Base-by-base conservation (phyloP, 2,797 vertebrate genomes). In the Numenius phaeopus region DNA sequence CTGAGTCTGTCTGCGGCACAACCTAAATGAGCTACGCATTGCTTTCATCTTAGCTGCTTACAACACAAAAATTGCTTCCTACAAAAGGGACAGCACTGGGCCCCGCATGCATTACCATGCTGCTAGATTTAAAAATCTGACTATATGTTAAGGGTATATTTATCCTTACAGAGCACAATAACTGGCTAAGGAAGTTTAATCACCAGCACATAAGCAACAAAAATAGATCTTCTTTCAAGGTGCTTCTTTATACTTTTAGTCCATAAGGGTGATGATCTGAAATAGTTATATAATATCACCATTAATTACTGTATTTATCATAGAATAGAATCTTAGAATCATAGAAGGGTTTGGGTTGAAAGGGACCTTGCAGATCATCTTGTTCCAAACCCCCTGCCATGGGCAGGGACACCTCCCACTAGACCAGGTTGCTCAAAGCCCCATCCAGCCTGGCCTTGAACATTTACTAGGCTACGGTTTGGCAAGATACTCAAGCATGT, bases 21-120 rank as follows among this genome's bases (percentile, higher is more conserved):
- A 83, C 65, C 59, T 84, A 52, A 47, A 89, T 62, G 52, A 94
- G 42, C 87, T 88, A 75, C 3, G 15, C 0, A 2, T 54, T 93
- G 37, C 92, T 94, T 95, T 95, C 89, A 95, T 91, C 90, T 94
- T 21, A 66, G 52, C 77, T 89, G 73, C 46, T 89, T 93, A 85
- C 73, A 81, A 52, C 52, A 70, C 7, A 40, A 84, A 91, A 94
- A 94, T 75, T 78, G 8, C 32, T 84, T 95, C 82, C 80, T 88
- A 67, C 57, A 55, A 69, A 88, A 89, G 44, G 29, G 40, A 86
- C 17, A 8, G 32, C 59, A 61, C 50, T 71, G 50, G 39, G 64
- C 66, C 71, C 67, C 7, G 15, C 37, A 17, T 15, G n/a, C 5
- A 2, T 61, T 67, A n/a, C 52, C 15, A 4, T 66, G 52, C 50